Conservation (phyloP, 2,797 vertebrate species). For the Gymnocypris eckloni region DNA sequence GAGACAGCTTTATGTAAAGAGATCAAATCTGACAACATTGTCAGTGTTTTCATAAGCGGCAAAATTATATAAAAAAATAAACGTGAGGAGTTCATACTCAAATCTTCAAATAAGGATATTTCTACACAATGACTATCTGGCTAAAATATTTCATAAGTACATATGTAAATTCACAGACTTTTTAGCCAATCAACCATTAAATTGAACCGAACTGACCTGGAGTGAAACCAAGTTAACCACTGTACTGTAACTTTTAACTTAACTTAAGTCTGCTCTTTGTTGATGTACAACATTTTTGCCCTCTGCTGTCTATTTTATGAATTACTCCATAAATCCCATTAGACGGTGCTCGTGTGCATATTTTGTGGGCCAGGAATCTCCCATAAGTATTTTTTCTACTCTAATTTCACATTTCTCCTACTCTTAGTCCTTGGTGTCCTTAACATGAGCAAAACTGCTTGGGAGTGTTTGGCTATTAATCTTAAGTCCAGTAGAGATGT, state of each 20-base stretch:
- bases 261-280: not conserved
- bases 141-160: not conserved
- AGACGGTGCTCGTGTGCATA: not conserved
- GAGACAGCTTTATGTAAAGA: conserved; percentile 46
- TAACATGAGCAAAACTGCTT: conserved; percentile 33
- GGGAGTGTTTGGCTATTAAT: conserved; percentile 32
- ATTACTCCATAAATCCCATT: conserved; percentile 22
- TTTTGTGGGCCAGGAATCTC: conserved; percentile 8
- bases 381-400: not conserved
- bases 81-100: not conserved
- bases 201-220: not conserved
- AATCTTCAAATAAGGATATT: not conserved
- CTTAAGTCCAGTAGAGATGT: conserved; percentile 17
- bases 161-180: not conserved
- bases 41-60: not conserved
- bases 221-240: not conserved
- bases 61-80: not conserved
- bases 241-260: conserved; percentile 31
- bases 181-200: not conserved
- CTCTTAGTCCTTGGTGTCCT: conserved; percentile 9
- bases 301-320: conserved; percentile 53
- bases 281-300: conserved; percentile 47
- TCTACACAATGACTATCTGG: too few species aligned
- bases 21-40: conserved; percentile 39
- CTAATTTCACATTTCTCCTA: conserved; percentile 13